Base-by-base conservation (phyloP, 1,140 invertebrate genomes). In the Chrysoperla carnea region DNA sequence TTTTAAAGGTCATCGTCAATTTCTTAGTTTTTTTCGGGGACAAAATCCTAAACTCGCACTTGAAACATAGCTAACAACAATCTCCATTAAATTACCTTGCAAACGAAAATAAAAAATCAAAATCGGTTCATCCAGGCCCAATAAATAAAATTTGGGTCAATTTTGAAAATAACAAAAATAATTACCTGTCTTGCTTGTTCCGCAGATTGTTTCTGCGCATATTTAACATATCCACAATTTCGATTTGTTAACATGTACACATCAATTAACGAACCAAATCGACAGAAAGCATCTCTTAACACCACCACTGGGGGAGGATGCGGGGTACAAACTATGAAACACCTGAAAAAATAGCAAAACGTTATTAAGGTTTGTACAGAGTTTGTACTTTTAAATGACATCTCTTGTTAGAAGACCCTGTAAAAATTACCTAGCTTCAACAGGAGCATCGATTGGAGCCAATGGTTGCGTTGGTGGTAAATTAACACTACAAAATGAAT, bases 251-350 rank as follows among this genome's bases (percentile, higher is more conserved):
- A 64, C 58, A 91, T 76, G 52, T 87, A 90, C 4, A 92, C 84
- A 59, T 92, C 86, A 48, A 93, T 92, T 1, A 95, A 67, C 57
- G 86, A 79, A n/a, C 88, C 89, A 69, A 93, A 94, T 51, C 89
- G 74, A 52, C 82, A 84, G 58, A 95, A 95, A 2, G 84, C 75
- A 62, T 94, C 88, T 53, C 79, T 78, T 56, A 95, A 68, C n/a
- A 82, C 75, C 47, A 76, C 70, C 38, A 79, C 70, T 1, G 84
- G 77, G 12, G 88, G 81, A 40, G 87, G 78, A 46, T 77, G 69
- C 11, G 84, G 85, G 39, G 84, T 78, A 52, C 76, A 87, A n/a
- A 84, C 77, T 46, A 86, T 75, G 50, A 84, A 83, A 50, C 73
- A 72, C 50, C 76, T 65, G 44, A 6, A 59, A 51, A 43, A 44